Conservation (phyloP, 2,797 vertebrate genomes). For the Nothura maculosa region DNA sequence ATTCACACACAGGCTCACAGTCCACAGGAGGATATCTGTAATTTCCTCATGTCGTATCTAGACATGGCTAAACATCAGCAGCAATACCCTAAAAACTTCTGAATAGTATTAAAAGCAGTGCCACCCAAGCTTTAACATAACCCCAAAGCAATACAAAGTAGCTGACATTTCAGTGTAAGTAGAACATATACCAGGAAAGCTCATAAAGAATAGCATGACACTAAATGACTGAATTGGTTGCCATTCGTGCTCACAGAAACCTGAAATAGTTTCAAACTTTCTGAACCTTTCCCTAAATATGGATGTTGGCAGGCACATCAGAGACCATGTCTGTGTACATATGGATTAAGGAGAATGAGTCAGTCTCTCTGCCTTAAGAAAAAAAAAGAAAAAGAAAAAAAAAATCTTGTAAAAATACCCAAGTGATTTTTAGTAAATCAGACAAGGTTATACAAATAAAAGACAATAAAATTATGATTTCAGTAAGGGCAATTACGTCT, state of each 20-base stretch:
- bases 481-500: conserved; percentile 49
- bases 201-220: neutral
- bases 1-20: neutral
- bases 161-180: neutral
- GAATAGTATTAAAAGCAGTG: neutral
- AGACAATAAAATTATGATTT: conserved; percentile 19
- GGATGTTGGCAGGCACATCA: neutral
- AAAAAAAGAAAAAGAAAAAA: conserved; percentile 12
- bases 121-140: neutral
- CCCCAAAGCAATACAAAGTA: neutral
- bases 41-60: neutral
- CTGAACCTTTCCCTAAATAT: neutral
- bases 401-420: conserved; percentile 52
- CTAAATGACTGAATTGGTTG: neutral
- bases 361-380: conserved; percentile 30
- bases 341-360: conserved; percentile 3
- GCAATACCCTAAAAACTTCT: neutral
- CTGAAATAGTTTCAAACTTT: neutral
- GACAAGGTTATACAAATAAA: conserved; percentile 70
- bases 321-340: neutral
- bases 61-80: neutral
- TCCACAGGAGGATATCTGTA: neutral
- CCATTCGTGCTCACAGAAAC: neutral
- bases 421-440: conserved; percentile 58
- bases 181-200: neutral